A percentile compares a stretch with the other conserved stretches of the same genome.
These are phyloP conservation scores for Diadegma fenestrale DNA, from an alignment of 2,888 invertebrate species.

Conservation along the genomic window DNA sequence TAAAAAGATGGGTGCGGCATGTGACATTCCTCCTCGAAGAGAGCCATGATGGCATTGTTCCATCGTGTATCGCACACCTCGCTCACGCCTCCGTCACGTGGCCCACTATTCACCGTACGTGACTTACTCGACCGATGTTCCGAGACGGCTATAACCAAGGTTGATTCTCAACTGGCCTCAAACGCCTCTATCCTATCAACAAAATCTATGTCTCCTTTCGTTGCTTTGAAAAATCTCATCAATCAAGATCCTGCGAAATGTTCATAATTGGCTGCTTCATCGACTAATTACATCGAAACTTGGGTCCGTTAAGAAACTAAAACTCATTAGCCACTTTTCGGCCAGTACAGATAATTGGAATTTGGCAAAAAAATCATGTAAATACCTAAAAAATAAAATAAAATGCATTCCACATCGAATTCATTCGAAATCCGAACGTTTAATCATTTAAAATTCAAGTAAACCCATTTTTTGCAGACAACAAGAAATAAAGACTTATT, in stretches of 20 bases:
- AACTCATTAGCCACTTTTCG: neutral
- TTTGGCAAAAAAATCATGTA: neutral
- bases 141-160: conserved; percentile 52
- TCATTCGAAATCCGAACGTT: neutral
- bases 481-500: neutral
- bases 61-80: conserved; percentile 84
- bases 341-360: neutral
- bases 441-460: conserved; percentile 18
- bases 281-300: neutral
- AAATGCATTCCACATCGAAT: no score
- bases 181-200: conserved; percentile 48
- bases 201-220: conserved; percentile 37
- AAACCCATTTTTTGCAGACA: neutral
- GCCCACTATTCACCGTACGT: conserved; percentile 84
- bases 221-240: neutral
- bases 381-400: neutral
- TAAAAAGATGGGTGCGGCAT: conserved; percentile 83
- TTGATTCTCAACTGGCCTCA: conserved; percentile 64
- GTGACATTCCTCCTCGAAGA: conserved; percentile 84
- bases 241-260: conserved; percentile 49
- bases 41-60: conserved; percentile 84
- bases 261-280: neutral
- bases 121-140: conserved; percentile 77
- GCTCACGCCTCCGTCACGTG: conserved; percentile 84
- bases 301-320: neutral